Base-by-base conservation (phyloP, 2,797 vertebrate species). In the Decapterus maruadsi region DNA sequence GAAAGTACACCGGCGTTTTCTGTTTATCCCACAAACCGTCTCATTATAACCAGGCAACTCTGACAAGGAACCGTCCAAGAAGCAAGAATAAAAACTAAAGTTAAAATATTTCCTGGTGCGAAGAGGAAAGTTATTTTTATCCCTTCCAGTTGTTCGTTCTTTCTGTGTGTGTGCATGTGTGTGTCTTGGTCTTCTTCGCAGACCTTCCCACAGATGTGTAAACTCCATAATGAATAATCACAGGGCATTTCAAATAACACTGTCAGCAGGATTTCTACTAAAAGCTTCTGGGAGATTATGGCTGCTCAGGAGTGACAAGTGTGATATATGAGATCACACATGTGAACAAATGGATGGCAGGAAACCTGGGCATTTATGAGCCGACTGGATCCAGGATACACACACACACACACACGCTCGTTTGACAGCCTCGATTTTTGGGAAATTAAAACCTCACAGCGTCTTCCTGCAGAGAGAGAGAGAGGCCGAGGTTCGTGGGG, bases 311-410 rank as follows among this genome's bases (percentile, higher is more conserved):
- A 83, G 73, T 78, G 75, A 86, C 75, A 84, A 75, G 80, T 70
- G 43, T 73, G 83, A 90, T 90, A 78, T 84, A 91, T 84, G 85
- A 88, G 81, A 90, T 89, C 79, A 84, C 84, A 82, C 85, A 84
- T 80, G 51, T 75, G 80, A 85, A 89, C 79, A 85, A 89, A 90
- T 79, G 87, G 75, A 82, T 72, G 77, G 75, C 80, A 87, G 88
- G 77, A 68, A 70, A 26, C 68, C 73, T 14, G 70, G 62, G 72
- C 79, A 69, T 87, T 90, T 83, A 83, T 79, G 81, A 83, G 82
- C 60, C 74, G 50, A 34, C 62, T 34, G 54, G 72, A 83, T 90
- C 54, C 22, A 13, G 81, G 75, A 80, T 82, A 68, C 77, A 84
- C 74, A 78, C 80, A 26, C 26, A 26, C 26, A 26, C 26, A 26